Base-by-base conservation (phyloP, 1,140 invertebrate genomes). In the Oncopeltus fasciatus region DNA sequence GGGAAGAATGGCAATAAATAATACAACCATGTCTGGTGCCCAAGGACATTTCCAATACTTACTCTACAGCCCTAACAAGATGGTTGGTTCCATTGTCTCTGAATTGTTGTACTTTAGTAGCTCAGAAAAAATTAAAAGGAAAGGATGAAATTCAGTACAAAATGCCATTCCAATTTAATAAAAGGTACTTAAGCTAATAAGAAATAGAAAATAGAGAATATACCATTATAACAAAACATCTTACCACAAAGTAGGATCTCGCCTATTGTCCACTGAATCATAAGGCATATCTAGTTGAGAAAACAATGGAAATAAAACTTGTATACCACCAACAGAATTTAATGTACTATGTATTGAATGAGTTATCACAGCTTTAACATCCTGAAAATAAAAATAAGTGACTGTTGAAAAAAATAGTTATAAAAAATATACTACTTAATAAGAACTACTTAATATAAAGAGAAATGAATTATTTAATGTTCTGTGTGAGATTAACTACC, bases 301-400 rank as follows among this genome's bases (percentile, higher is more conserved):
- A 79, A 99, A 98, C 63, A 99, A 79, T 61, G 96, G 96, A 76
- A 99, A 97, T 64, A 99, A 78, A 69, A 98, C 93, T 81, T 98
- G 94, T 69, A 99, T 95, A 59, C 97, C 96, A 62, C 97, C 97
- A 71, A 99, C 92, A 33, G 95, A 99, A 77, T 99, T 97, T 66
- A 99, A 80, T 5, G 95, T 98, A 77, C 91, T 95, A 76, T 98
- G 94, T 75, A 99, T 98, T 67, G 95, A 98, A 78, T 98, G 91
- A 61, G 95, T 99, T 70, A 96, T 91, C 64, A 99, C 92, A 66
- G 97, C 93, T 81, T 98, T 98, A 65, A 98, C 95, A 73, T 97
- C 93, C 92, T 97, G 74, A 53, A 80, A 78, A 70, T 64, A 68
- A 66, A 69, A 66, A 27, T 9, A 59, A 63, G 9, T 21, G 24